Conservation (phyloP, 2,888 invertebrate genomes). For the Cataglyphis livida region DNA sequence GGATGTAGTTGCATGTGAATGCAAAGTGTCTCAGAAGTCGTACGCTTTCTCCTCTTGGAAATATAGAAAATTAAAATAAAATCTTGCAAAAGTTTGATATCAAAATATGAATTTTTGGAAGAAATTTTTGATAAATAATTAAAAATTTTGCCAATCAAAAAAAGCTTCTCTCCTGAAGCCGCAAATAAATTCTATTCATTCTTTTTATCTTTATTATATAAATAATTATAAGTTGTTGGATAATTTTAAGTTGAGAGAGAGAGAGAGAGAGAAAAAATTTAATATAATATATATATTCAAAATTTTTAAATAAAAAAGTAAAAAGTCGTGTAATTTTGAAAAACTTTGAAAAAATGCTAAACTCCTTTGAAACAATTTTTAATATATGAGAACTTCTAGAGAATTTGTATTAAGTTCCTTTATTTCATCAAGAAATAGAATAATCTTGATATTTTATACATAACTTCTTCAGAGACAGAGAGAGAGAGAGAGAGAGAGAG, state of each 20-base stretch:
- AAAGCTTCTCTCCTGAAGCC: not conserved
- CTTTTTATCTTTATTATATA: too few species aligned
- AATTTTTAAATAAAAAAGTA: not conserved
- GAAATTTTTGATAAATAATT: not conserved
- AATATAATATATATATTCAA: not conserved
- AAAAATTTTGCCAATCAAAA: not conserved
- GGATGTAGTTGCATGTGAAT: slow-evolving; percentile 28
- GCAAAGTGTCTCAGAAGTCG: slow-evolving; percentile 31
- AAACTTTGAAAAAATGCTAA: not conserved
- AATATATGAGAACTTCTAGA: not conserved
- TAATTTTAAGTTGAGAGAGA: not conserved
- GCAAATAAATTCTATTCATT: not conserved
- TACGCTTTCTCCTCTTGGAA: slow-evolving; percentile 36
- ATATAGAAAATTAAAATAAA: not conserved
- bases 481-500: too few species aligned
- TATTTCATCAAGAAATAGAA: not conserved
- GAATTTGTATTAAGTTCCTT: not conserved
- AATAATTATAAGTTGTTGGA: too few species aligned
- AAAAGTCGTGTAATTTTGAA: not conserved
- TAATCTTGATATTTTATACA: not conserved
- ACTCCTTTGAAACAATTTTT: not conserved
- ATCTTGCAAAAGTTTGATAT: not conserved
- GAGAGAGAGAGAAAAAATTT: not conserved
- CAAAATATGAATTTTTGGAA: not conserved
- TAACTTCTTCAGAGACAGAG: not conserved